A percentile compares a stretch with the other conserved stretches of the same genome.
Conservation (phyloP, 2,797 vertebrate species). For the Hybognathus amarus region DNA sequence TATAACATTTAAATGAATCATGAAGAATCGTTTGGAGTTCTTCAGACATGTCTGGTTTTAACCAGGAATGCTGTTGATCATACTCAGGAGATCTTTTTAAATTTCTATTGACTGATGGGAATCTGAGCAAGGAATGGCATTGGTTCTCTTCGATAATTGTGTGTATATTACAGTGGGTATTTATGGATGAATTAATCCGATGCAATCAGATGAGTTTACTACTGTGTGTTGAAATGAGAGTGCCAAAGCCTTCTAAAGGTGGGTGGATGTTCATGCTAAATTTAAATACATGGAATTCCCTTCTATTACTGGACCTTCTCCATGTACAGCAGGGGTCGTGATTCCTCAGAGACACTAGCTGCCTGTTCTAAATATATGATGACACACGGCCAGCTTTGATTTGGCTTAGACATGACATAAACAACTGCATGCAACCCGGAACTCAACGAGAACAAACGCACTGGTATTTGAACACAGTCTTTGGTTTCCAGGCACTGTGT, state of each 20-base stretch:
- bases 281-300: slow-evolving; percentile 16
- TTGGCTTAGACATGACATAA: not conserved
- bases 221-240: slow-evolving; percentile 56
- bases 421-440: not conserved
- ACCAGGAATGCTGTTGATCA: not conserved
- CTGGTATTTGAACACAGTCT: not conserved
- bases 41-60: not conserved
- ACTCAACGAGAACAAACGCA: not conserved
- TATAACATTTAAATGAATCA: not conserved
- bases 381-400: not conserved
- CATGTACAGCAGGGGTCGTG: not conserved
- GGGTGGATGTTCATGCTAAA: not conserved
- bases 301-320: slow-evolving; percentile 18
- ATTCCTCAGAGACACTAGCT: not conserved
- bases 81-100: not conserved
- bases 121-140: not conserved
- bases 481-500: not conserved
- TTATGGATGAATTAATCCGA: not conserved
- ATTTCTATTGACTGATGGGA: not conserved
- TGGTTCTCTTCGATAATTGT: not conserved
- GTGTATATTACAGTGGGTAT: slow-evolving; percentile 34
- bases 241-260: not conserved
- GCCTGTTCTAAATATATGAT: not conserved
- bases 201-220: slow-evolving; percentile 47
- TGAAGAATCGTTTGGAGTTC: not conserved